Base-by-base conservation (phyloP, 1,140 invertebrate genomes). In the Microplitis demolitor region DNA sequence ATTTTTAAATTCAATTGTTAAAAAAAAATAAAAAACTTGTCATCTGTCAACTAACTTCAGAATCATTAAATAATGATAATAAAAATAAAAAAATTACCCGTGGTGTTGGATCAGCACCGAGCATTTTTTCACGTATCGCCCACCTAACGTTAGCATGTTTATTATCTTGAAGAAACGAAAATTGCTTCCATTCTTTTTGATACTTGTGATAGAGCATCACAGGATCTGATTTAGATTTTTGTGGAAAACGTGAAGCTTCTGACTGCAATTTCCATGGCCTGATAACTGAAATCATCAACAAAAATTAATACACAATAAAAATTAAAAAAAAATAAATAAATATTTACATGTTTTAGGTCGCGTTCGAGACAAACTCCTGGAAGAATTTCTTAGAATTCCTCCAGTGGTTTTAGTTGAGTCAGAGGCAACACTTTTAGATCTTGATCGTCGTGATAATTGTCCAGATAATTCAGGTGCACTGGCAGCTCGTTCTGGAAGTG, bases 131-230 rank as follows among this genome's bases (percentile, higher is more conserved):
- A 64, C 90, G 85, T 11, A 91, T 83, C 60, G 88, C 84, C 91
- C 91, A 93, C 69, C 93, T 88, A 11, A 93, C 74, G 61, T 90
- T 89, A 0, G 87, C 78, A 72, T 89, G 88, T 53, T 88, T 84
- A 74, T 90, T 89, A 83, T 93, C 91, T 31, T 92, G 93, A 4
- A 93, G 93, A 39, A 94, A 88, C 80, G 91, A 89, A 58, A 92
- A 89, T 78, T 91, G 90, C n/a, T 90, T 89, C 93, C 93, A 95
- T 75, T 91, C 86, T 53, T 89, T 86, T 78, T 92, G 89, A 79
- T 94, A 95, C 73, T 93, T 90, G 63, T 94, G 92, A 80, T 94
- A 95, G 8, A 94, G 82, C 9, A 90, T 85, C 3, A 94, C 93
- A 58, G 93, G 93, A 82, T 94, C 93, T 76, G 85, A 89, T 87